These are phyloP conservation scores for Henricia sp. DNA, from an alignment of 53 echinoderm and acorn worm genomes.

Conservation along the genomic window DNA sequence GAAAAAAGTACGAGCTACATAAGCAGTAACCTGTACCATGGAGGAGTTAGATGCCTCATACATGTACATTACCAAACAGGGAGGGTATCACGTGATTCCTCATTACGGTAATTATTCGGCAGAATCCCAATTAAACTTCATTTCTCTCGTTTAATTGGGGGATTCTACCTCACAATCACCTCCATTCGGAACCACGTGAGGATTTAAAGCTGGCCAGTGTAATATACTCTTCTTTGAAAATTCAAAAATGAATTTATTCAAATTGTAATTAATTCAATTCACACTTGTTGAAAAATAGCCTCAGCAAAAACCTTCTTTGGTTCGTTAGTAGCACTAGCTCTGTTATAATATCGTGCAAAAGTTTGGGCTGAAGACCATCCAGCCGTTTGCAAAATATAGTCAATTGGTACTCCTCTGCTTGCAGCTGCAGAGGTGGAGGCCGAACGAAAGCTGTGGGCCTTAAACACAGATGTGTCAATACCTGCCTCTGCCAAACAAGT, in stretches of 20 bases:
- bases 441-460: neutral
- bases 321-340: neutral
- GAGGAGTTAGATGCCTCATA: neutral
- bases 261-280: neutral
- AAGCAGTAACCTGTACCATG: no score
- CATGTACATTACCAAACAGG: neutral
- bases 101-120: neutral
- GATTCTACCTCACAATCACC: conserved; percentile 28
- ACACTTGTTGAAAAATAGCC: neutral
- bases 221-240: neutral
- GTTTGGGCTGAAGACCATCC: neutral
- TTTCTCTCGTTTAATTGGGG: conserved; percentile 26
- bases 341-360: neutral
- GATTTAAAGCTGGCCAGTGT: conserved; percentile 14
- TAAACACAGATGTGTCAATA: neutral
- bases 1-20: no score
- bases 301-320: neutral
- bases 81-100: conserved; percentile 19
- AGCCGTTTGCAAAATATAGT: neutral
- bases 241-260: neutral
- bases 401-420: neutral
- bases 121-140: conserved; percentile 7
- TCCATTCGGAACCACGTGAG: conserved; percentile 15
- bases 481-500: neutral
- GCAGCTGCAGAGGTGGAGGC: conserved; percentile 1